Evolutionary conservation across 1,140 invertebrate genomes (phyloP).

Genomic region (Drosophila melanica): DNA sequence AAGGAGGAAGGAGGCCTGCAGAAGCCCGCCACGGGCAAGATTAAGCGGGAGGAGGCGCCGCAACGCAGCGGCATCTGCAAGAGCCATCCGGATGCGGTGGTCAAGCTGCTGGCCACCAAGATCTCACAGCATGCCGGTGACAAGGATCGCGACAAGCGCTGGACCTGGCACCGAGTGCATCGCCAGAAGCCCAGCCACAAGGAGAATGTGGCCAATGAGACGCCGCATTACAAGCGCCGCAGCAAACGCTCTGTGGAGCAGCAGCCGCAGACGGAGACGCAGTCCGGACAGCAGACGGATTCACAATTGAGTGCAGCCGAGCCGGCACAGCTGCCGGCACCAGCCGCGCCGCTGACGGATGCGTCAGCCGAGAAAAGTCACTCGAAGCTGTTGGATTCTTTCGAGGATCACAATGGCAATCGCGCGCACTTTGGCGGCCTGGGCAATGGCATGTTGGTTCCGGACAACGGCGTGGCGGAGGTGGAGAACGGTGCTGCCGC

Average conservation of each 20-base stretch:
- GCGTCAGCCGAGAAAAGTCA: not conserved
- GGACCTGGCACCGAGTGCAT: conserved; percentile 12
- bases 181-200: conserved; percentile 7
- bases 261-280: not conserved
- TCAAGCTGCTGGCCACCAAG: conserved; percentile 59
- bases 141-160: conserved; percentile 41
- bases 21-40: not conserved
- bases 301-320: not conserved
- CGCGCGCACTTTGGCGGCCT: conserved; percentile 39
- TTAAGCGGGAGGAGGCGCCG: not conserved
- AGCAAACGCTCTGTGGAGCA: conserved; percentile 31
- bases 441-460: conserved; percentile 41
- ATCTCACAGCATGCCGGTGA: conserved; percentile 27
- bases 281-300: not conserved
- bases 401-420: conserved; percentile 70
- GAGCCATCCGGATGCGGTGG: conserved; percentile 39
- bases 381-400: conserved; percentile 43
- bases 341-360: too few species aligned
- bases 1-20: not conserved
- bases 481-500: not conserved
- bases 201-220: not conserved
- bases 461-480: conserved; percentile 33
- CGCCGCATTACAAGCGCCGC: not conserved
- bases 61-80: not conserved
- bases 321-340: not conserved